Evolutionary conservation across 1,140 invertebrate genomes (phyloP).

Genomic region (Gonioctena quinquepunctata): DNA sequence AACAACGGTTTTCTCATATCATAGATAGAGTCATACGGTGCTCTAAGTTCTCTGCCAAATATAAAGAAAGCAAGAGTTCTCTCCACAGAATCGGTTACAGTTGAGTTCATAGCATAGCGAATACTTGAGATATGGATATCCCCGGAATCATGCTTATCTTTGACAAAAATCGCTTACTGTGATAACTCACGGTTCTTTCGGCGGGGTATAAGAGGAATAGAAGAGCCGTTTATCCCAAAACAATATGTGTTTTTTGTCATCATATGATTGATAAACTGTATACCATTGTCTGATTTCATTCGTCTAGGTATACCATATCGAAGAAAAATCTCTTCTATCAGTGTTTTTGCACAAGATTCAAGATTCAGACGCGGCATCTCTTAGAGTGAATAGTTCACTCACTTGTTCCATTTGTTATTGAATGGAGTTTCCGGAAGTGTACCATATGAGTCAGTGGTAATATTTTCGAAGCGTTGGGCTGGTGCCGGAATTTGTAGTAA

Average conservation of each 20-base stretch:
- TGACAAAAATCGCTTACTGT: too few species aligned
- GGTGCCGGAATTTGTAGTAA: not conserved
- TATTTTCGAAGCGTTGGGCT: constrained; percentile 45
- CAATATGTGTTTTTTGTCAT: constrained; percentile 47
- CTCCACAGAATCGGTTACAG: too few species aligned
- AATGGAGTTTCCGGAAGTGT: constrained; percentile 23
- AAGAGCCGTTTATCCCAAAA: constrained; percentile 45
- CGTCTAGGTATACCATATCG: constrained; percentile 34
- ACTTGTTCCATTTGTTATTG: constrained; percentile 34
- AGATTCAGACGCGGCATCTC: constrained; percentile 32
- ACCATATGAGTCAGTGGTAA: constrained; percentile 45
- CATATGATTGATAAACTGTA: constrained; percentile 36
- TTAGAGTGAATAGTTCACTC: constrained; percentile 30
- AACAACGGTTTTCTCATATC: too few species aligned
- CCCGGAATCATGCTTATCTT: too few species aligned
- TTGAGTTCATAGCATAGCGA: too few species aligned
- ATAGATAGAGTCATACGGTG: too few species aligned
- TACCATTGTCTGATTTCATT: too few species aligned
- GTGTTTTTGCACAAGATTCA: constrained; percentile 22
- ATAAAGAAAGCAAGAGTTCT: too few species aligned
- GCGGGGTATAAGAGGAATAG: constrained; percentile 40
- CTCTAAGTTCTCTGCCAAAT: too few species aligned
- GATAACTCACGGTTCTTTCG: not conserved
- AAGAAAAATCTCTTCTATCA: constrained; percentile 35
- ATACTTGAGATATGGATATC: too few species aligned